A percentile compares a stretch with the other conserved stretches of the same genome.
Conservation (phyloP, 2,888 invertebrate genomes). For the Acronicta psi region DNA sequence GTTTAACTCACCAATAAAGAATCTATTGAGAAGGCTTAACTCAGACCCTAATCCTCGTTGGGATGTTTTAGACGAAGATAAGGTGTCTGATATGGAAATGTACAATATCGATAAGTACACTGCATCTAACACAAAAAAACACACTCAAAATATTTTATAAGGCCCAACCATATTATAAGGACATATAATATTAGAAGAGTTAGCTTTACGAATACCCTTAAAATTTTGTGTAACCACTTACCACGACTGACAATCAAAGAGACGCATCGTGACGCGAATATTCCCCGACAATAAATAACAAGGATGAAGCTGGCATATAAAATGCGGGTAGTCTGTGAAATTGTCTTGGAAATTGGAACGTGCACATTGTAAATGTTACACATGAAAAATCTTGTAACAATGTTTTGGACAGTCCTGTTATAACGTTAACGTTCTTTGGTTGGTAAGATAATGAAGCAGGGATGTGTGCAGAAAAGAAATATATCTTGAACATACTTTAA, state of each 20-base stretch:
- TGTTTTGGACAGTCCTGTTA: conserved; percentile 48
- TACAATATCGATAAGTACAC: too few relatives aligned
- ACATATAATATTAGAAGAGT: too few relatives aligned
- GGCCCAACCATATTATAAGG: too few relatives aligned
- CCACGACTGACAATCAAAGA: conserved; percentile 47
- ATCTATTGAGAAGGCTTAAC: neutral
- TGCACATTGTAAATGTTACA: conserved; percentile 44
- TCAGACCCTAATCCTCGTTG: neutral
- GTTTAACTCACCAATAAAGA: conserved; percentile 20
- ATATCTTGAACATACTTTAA: neutral
- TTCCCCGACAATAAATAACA: conserved; percentile 52
- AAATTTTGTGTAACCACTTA: conserved; percentile 41
- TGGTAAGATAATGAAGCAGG: conserved; percentile 19
- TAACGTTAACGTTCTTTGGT: conserved; percentile 25
- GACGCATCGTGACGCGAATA: conserved; percentile 44
- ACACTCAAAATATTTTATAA: too few relatives aligned
- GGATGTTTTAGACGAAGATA: neutral
- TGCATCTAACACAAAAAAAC: too few relatives aligned
- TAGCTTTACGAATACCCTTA: conserved; percentile 24
- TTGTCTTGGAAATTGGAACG: conserved; percentile 56
- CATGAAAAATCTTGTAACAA: conserved; percentile 42
- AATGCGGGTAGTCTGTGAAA: conserved; percentile 48
- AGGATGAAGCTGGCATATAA: conserved; percentile 46
- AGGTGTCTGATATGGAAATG: neutral
- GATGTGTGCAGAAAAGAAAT: conserved; percentile 1